phyloP scores from a whole-genome alignment of 2,113 vertebrate species.

The Myotis lucifugus region DNA sequence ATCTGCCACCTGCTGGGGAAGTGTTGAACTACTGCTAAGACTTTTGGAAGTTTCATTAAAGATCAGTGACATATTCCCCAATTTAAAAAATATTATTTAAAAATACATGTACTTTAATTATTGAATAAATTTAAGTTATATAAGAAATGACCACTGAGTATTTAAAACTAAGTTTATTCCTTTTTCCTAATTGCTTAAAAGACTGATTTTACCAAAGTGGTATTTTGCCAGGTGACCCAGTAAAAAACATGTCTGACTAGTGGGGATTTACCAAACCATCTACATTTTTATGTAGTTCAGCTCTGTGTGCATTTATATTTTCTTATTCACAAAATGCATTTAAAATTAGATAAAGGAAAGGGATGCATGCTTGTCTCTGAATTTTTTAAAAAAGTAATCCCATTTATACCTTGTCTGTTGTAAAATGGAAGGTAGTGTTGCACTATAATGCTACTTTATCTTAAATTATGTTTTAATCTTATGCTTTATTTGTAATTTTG shows the following conservation, averaged over 20 bases:
- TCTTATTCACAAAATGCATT: background rate
- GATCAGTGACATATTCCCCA: conserved; percentile 58
- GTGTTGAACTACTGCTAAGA: conserved; percentile 18
- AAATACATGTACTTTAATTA: conserved; percentile 40
- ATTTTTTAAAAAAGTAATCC: background rate
- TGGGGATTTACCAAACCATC: background rate
- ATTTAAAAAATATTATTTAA: conserved; percentile 66
- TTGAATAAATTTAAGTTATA: conserved; percentile 48
- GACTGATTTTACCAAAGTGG: background rate
- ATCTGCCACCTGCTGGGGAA: background rate
- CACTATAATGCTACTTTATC: background rate
- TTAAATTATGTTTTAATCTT: conserved; percentile 18
- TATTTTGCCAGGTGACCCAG: background rate
- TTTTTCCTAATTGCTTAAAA: conserved; percentile 21
- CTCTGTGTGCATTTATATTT: background rate
- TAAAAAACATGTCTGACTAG: background rate
- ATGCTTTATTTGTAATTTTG: background rate
- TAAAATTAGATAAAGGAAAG: conserved; percentile 43
- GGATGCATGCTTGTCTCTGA: background rate
- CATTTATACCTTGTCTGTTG: background rate
- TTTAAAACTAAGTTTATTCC: conserved; percentile 31
- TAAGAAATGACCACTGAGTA: conserved; percentile 17
- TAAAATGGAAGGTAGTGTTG: background rate
- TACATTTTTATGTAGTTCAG: background rate
- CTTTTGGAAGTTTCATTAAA: background rate